phyloP scores from a whole-genome alignment of 2,888 invertebrate species.

The Hybos culiciformis region DNA sequence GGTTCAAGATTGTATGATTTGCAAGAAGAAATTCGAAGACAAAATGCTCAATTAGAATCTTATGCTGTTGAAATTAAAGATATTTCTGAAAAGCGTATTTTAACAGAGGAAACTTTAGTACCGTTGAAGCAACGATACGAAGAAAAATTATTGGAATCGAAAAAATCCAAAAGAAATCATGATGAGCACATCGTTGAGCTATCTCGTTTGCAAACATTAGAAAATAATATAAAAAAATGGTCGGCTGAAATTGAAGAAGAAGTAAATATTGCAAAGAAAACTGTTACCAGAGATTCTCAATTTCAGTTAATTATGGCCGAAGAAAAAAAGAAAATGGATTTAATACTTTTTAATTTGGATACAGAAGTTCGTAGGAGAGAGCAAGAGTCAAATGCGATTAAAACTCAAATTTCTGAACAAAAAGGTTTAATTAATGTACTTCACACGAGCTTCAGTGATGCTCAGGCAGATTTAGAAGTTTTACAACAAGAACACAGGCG shows the following conservation, averaged over 20 bases:
- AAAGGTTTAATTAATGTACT: conserved; percentile 45
- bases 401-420: conserved; percentile 52
- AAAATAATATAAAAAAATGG: conserved; percentile 31
- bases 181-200: conserved; percentile 27
- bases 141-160: conserved; percentile 20
- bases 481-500: conserved; percentile 55
- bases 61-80: conserved; percentile 34
- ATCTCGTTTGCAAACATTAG: conserved; percentile 26
- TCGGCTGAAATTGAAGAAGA: conserved; percentile 29
- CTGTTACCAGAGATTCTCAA: conserved; percentile 29
- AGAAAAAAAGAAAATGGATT: conserved; percentile 40
- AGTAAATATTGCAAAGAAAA: conserved; percentile 30
- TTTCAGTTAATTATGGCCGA: conserved; percentile 32
- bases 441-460: conserved; percentile 47
- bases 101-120: conserved; percentile 28
- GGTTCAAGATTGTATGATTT: conserved; percentile 37
- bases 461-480: conserved; percentile 59
- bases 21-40: conserved; percentile 38
- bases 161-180: conserved; percentile 23
- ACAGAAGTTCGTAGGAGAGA: conserved; percentile 58
- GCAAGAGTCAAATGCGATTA: conserved; percentile 46
- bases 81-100: conserved; percentile 26
- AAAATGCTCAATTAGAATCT: conserved; percentile 37
- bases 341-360: conserved; percentile 51
- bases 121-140: conserved; percentile 30